Evolutionary conservation across 2,113 vertebrate species (phyloP).

Genomic region (Burhinus oedicnemus): DNA sequence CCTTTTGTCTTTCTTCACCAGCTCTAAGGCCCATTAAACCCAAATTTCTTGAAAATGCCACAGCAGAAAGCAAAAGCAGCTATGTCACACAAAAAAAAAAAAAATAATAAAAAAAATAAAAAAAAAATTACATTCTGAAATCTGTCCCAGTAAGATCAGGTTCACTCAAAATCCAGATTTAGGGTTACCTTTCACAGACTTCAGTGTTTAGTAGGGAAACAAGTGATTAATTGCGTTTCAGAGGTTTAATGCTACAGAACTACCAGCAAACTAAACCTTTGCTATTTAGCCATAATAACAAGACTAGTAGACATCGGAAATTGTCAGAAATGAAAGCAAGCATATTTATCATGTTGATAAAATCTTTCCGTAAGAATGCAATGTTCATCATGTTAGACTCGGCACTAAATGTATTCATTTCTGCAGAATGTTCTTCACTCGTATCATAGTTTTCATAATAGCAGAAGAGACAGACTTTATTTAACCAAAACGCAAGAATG

Average conservation of each 20-base stretch:
- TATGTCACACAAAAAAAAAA: not conserved
- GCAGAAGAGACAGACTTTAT: conserved; percentile 49
- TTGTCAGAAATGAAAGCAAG: not conserved
- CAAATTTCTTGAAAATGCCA: not conserved
- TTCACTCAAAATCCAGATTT: not conserved
- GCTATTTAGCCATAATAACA: not conserved
- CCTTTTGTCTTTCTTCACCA: not conserved
- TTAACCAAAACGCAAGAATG: conserved; percentile 41
- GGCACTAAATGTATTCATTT: not conserved
- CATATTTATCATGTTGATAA: not conserved
- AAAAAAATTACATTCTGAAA: not conserved
- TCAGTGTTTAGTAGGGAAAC: not conserved
- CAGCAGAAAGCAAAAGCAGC: not conserved
- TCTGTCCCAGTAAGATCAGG: not conserved
- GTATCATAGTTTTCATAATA: conserved; percentile 2
- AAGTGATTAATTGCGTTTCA: not conserved
- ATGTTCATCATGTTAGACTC: not conserved
- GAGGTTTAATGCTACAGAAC: not conserved
- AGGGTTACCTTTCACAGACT: not conserved
- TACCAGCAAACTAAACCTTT: not conserved
- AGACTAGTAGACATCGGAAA: not conserved
- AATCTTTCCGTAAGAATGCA: not conserved
- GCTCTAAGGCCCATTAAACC: not conserved
- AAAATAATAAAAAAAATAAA: not conserved
- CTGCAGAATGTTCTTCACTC: conserved; percentile 23